Percentiles rank a stretch among this genome's conserved stretches.
Conservation (phyloP, 2,113 vertebrate genomes). For the Xiphorhynchus elegans region DNA sequence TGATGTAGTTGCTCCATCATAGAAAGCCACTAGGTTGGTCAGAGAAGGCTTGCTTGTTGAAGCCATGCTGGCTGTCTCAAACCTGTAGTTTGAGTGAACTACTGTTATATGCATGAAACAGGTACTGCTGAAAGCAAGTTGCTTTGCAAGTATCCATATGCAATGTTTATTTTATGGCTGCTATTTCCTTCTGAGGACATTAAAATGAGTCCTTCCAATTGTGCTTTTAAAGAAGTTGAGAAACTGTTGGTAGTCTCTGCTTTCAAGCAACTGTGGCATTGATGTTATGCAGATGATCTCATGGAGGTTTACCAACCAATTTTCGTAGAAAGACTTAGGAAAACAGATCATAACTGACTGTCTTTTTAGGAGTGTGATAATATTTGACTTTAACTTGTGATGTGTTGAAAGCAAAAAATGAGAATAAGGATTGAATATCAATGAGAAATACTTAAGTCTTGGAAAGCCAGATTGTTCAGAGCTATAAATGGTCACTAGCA, state of each 20-base stretch:
- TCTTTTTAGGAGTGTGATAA: background rate
- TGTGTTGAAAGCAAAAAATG: background rate
- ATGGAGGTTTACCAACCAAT: background rate
- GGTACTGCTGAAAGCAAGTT: background rate
- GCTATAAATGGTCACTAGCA: background rate
- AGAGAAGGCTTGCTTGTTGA: background rate
- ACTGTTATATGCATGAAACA: accelerated
- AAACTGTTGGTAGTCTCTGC: background rate
- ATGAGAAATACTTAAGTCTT: background rate
- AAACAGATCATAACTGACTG: background rate
- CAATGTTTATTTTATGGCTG: background rate
- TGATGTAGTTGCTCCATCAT: background rate
- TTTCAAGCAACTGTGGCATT: background rate
- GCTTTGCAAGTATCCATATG: background rate
- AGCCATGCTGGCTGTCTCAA: background rate
- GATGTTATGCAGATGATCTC: background rate
- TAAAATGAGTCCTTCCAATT: background rate
- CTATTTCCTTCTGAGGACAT: background rate
- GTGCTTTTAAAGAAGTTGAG: background rate
- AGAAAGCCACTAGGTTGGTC: background rate
- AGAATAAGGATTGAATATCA: background rate
- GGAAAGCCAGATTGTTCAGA: background rate
- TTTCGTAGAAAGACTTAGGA: background rate
- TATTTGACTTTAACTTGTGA: background rate
- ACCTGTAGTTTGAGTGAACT: background rate